These are phyloP conservation scores for Sternarchorhynchus goeldii DNA, from an alignment of 2,797 vertebrate genomes.

Conservation along the genomic window DNA sequence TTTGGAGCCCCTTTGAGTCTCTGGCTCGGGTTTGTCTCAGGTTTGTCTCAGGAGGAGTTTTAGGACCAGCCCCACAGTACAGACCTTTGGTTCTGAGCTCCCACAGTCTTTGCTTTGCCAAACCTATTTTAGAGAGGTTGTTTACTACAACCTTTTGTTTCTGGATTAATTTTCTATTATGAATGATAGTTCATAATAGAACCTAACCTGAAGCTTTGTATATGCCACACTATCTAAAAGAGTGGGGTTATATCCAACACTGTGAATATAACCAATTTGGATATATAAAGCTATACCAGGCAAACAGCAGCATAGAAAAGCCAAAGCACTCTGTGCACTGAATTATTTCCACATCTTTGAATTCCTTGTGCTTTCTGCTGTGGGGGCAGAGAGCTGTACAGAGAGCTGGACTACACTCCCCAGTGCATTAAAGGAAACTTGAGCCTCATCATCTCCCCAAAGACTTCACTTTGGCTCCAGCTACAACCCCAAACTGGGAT, in stretches of 20 bases:
- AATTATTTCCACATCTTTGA: conserved; percentile 56
- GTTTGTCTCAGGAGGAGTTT: not conserved
- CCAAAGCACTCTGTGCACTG: conserved; percentile 40
- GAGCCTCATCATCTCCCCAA: conserved; percentile 51
- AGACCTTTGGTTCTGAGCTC: not conserved
- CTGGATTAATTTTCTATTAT: not conserved
- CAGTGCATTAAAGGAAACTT: conserved; percentile 57
- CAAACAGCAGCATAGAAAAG: conserved; percentile 26
- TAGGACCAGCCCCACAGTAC: conserved; percentile 4
- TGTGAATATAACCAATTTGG: conserved; percentile 29
- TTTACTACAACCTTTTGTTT: not conserved
- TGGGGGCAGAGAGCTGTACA: conserved; percentile 40
- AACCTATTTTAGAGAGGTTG: not conserved
- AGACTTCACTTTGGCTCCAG: conserved; percentile 47
- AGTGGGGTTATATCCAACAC: conserved; percentile 26
- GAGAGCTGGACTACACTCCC: conserved; percentile 45
- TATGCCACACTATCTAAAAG: not conserved
- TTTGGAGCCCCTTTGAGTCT: conserved; percentile 30
- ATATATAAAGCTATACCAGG: conserved; percentile 41
- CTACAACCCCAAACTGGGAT: conserved; percentile 48
- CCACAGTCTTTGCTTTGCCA: not conserved
- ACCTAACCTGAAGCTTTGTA: conserved; percentile 13
- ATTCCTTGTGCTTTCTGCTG: conserved; percentile 55
- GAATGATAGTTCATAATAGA: conserved; percentile 25
- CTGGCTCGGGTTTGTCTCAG: not conserved